Evolutionary conservation across 2,113 vertebrate genomes (phyloP), one percentile per base, ranked within the genome.

Genomic region (Pantherophis guttatus): DNA sequence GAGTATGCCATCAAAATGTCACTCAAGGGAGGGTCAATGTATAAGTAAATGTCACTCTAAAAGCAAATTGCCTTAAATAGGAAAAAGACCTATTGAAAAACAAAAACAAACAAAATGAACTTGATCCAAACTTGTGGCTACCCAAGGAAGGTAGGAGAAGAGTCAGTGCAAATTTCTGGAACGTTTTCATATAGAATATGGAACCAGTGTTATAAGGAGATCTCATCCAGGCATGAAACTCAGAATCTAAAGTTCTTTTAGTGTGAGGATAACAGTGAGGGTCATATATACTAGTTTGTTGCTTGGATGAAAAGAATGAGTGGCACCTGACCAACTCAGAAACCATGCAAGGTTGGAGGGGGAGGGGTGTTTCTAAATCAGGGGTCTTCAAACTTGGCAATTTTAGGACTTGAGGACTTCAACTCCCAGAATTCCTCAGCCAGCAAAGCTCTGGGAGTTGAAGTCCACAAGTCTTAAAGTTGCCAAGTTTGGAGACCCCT

Each of bases 11-110:
- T 90, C 97, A 94, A 98, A 97, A 97, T 97, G 96, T 96, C 97
- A 98, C 95, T 96, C 93, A 94, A 96, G 95, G 96, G 94, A 94
- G 94, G 93, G 97, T 96, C 96, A 96, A 95, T 97, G 96, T 95
- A 88, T 96, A 96, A 97, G 96, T 95, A 97, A 98, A 98, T 97
- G 97, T 96, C 96, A 97, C 96, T 97, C 97, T 96, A 57, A 95
- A 96, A 97, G 95, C 95, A 97, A 97, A 98, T 97, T 97, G 89
- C 94, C 95, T 95, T 95, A 95, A 94, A 39, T 59, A 93, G 44
- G 94, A 92, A 96, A 95, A 92, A 59, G 55, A 8, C 85, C 50
- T 91, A 89, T 88, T 85, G 91, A 92, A 23, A 94, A 94, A 94
- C 89, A 92, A 12, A 65, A 29, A 70, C 29, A 70, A 24, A 65